phyloP scores from a whole-genome alignment of 2,113 vertebrate species.

The Coptodon rendalli region DNA sequence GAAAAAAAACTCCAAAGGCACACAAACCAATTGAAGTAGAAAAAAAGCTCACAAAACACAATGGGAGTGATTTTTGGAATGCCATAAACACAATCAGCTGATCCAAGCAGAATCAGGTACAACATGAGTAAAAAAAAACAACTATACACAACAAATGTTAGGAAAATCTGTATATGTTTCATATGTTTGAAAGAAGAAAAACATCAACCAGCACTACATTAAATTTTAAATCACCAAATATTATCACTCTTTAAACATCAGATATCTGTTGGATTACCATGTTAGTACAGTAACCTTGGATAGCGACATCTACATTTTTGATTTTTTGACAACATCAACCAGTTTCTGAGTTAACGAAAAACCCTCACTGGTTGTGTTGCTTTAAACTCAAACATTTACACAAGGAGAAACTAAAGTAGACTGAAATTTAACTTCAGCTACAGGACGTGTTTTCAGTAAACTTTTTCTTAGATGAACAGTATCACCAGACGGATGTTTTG shows the following conservation, averaged over 20 bases:
- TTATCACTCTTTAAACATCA: neutral
- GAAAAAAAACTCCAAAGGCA: neutral
- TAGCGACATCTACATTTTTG: fast-evolving
- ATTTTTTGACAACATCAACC: neutral
- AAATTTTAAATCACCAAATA: no score
- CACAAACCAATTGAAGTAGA: no score
- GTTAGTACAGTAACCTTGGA: neutral
- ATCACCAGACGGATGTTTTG: neutral
- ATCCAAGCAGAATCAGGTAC: no score
- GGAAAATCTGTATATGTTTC: no score
- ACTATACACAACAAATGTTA: no score
- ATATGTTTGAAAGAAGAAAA: neutral
- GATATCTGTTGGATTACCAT: neutral
- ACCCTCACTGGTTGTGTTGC: neutral
- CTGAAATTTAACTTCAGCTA: neutral
- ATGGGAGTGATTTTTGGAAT: no score
- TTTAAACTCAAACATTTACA: neutral
- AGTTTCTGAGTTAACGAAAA: neutral
- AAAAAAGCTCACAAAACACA: neutral
- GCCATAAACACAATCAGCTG: no score
- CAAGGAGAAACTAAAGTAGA: neutral
- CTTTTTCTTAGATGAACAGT: neutral
- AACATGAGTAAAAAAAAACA: no score
- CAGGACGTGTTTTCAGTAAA: fast-evolving
- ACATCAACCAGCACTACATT: no score